Evolutionary conservation across 1,140 invertebrate genomes (phyloP).

Genomic region (Leptinotarsa lineolata): DNA sequence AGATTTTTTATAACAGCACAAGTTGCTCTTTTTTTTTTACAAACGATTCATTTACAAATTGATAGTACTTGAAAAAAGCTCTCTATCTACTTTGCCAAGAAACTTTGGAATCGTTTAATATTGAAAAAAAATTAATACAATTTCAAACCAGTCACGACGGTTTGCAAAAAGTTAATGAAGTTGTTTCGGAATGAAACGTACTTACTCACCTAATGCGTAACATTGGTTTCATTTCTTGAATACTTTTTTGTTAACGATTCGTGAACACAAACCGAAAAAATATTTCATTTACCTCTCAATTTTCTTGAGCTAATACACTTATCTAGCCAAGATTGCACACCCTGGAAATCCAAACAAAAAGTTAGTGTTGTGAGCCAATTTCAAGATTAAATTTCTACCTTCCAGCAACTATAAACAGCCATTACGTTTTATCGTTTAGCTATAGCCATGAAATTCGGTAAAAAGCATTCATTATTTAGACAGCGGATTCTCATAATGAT

Average conservation of each 20-base stretch:
- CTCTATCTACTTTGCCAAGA: too few species aligned
- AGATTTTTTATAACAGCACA: too few species aligned
- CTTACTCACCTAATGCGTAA: too few species aligned
- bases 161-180: too few species aligned
- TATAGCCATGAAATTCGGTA: not conserved
- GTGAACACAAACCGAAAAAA: conserved; percentile 10
- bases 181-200: too few species aligned
- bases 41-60: too few species aligned
- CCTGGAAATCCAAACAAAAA: conserved; percentile 17
- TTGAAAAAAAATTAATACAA: too few species aligned
- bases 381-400: conserved; percentile 27
- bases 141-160: too few species aligned
- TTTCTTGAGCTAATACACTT: conserved; percentile 1
- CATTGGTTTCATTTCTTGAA: too few species aligned
- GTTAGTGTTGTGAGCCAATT: conserved; percentile 24
- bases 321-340: conserved; percentile 1
- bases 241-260: not conserved
- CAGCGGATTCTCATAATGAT: not conserved
- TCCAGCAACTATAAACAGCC: conserved; percentile 16
- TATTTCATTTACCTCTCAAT: not conserved
- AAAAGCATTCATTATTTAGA: not conserved
- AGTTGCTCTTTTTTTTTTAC: too few species aligned
- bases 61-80: too few species aligned
- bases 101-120: too few species aligned
- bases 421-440: conserved; percentile 19